Base-by-base conservation (phyloP, 1,140 invertebrate species). In the Micrasema minimum region DNA sequence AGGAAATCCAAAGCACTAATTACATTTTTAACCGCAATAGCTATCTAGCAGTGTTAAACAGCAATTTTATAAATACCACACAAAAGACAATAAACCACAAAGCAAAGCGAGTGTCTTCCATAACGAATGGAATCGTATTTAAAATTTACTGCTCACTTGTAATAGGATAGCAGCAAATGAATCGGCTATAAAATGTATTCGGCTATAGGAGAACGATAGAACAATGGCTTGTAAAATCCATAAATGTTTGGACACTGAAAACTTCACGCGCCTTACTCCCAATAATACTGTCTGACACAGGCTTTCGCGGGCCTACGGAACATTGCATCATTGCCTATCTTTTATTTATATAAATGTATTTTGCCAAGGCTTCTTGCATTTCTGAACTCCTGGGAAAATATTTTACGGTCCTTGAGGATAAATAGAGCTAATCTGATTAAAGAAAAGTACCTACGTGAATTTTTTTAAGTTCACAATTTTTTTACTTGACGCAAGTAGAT, bases 181-280 rank as follows among this genome's bases (percentile, higher is more conserved):
- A 62, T 43, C 57, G 7, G 57, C 37, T 62, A 62, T 62, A 43
- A 61, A 62, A 26, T 45, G 37, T 38, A 62, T 43, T 62, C n/a
- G 37, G 18, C 12, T 62, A 14, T 22, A 31, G 20, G 43, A 51
- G 48, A 51, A 51, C 14, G 46, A 66, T 65, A 66, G 64, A 66
- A 66, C 64, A 66, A 66, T 66, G 64, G 31, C 31, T 51, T 66
- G 64, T 66, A 53, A 66, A 66, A 51, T 37, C 64, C 64, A 66
- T 66, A 66, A 66, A 66, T 38, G 64, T 43, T 43, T 20, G 38
- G 41, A 20, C 57, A 45, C 14, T 43, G 38, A 45, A 62, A 62
- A 62, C 57, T 62, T 61, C 18, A 37, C 53, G 53, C 53, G 53
- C 31, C 53, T 57, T 37, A 55, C 51, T 55, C n/a, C n/a, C 37